phyloP scores from a whole-genome alignment of 2,888 invertebrate species.

The Agrenia bidenticulata region DNA sequence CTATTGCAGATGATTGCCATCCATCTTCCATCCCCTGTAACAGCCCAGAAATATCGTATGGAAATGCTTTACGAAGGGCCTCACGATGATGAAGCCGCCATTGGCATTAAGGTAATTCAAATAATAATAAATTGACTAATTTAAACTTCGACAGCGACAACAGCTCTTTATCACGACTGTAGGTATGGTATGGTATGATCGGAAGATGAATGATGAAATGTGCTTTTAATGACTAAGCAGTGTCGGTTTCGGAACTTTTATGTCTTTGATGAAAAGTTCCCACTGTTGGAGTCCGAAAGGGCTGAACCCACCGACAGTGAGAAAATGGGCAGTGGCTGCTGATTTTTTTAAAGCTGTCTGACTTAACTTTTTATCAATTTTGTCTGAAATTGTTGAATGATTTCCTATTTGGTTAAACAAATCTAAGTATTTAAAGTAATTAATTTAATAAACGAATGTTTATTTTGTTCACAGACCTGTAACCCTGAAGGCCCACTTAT shows the following conservation, averaged over 20 bases:
- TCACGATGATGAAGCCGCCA: slow-evolving; percentile 89
- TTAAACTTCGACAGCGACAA: too few species aligned
- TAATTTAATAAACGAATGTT: too few species aligned
- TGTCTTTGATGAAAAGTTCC: slow-evolving; percentile 29
- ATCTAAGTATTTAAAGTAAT: background rate
- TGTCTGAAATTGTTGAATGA: background rate
- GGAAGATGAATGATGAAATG: slow-evolving; percentile 36
- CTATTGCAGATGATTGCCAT: slow-evolving; percentile 99
- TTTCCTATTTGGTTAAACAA: too few species aligned
- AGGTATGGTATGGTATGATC: background rate
- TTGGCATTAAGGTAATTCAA: slow-evolving; percentile 73
- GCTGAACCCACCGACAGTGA: slow-evolving; percentile 47
- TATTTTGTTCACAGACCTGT: slow-evolving; percentile 66
- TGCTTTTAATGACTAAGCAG: slow-evolving; percentile 42
- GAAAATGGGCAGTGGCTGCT: slow-evolving; percentile 27
- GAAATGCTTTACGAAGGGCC: slow-evolving; percentile 99
- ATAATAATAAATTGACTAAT: too few species aligned
- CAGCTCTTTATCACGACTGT: background rate
- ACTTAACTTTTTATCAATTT: slow-evolving; percentile 13
- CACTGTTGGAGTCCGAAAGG: slow-evolving; percentile 50
- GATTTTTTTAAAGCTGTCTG: slow-evolving; percentile 46
- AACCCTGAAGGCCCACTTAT: slow-evolving; percentile 96
- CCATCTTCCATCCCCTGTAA: slow-evolving; percentile 97
- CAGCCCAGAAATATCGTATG: slow-evolving; percentile 98
- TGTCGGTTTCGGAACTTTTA: slow-evolving; percentile 29